Percentiles rank a stretch among this genome's conserved stretches.
Evolutionary conservation across 2,888 invertebrate genomes (phyloP).

Genomic region (Sicus ferrugineus): DNA sequence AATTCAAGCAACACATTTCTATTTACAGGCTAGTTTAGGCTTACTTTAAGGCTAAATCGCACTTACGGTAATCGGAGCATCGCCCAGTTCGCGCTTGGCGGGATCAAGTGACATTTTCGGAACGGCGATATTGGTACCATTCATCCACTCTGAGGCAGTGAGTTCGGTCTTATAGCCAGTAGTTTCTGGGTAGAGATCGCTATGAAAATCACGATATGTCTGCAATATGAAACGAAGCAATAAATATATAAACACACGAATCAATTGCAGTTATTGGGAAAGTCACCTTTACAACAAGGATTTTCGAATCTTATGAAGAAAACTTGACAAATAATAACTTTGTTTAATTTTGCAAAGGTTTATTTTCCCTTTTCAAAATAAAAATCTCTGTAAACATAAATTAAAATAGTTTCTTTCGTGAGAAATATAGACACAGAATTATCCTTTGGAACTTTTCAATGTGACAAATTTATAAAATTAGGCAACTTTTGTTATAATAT

Average conservation of each 20-base stretch:
- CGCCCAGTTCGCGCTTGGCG: conserved; percentile 72
- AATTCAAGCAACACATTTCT: background rate
- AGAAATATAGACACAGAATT: too few species aligned
- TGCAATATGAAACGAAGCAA: conserved; percentile 55
- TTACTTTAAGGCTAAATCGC: background rate
- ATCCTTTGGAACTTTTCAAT: background rate
- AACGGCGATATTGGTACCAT: conserved; percentile 77
- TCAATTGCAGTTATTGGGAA: too few species aligned
- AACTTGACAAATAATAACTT: background rate
- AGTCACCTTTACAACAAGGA: too few species aligned
- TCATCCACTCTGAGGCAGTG: conserved; percentile 83
- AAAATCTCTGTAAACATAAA: too few species aligned
- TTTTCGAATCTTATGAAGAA: background rate
- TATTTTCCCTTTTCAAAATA: too few species aligned
- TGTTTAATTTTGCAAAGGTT: too few species aligned
- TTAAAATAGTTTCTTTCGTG: too few species aligned
- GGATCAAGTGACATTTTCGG: conserved; percentile 87
- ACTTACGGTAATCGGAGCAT: conserved; percentile 71
- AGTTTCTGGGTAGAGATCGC: conserved; percentile 93
- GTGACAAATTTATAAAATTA: background rate
- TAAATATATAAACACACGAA: too few species aligned
- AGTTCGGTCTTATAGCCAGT: conserved; percentile 81
- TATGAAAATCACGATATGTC: conserved; percentile 93
- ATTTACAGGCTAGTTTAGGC: background rate
- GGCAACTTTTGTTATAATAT: background rate